Percentiles rank a stretch among this genome's conserved stretches.
Evolutionary conservation across 2,113 vertebrate genomes (phyloP).

Genomic region (Ginglymostoma cirratum): DNA sequence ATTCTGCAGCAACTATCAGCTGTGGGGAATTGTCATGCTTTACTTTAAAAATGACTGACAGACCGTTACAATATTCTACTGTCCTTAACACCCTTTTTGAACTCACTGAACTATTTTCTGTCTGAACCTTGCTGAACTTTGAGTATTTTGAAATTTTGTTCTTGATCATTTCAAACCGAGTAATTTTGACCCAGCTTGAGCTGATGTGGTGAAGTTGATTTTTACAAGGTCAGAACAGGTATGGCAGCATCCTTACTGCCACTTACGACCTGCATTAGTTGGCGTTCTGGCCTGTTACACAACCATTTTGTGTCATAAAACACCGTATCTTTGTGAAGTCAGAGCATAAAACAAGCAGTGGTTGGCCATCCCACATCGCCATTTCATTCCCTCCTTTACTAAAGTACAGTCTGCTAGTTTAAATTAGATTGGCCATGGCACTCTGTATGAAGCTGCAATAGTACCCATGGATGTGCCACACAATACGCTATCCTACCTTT

Average conservation of each 20-base stretch:
- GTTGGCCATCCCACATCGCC: background rate
- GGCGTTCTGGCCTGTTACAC: background rate
- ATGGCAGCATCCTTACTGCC: background rate
- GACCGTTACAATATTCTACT: too few relatives aligned
- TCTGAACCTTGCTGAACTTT: background rate
- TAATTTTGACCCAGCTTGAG: background rate
- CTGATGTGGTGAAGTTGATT: background rate
- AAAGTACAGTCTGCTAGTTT: background rate
- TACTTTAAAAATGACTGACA: background rate
- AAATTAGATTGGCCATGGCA: background rate
- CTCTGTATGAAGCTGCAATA: background rate
- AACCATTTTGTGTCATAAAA: background rate
- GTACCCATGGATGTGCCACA: background rate
- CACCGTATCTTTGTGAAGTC: background rate
- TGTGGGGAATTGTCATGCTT: background rate
- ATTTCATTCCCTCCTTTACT: background rate
- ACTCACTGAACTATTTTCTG: background rate
- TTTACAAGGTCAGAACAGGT: background rate
- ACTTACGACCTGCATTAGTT: background rate
- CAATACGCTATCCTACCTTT: background rate
- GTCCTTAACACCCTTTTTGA: background rate
- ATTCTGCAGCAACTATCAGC: background rate
- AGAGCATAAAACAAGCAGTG: background rate
- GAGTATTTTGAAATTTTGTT: background rate
- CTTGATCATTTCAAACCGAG: background rate